Evolutionary conservation across 2,888 invertebrate species (phyloP).

Genomic region (Drosophila neutralis): DNA sequence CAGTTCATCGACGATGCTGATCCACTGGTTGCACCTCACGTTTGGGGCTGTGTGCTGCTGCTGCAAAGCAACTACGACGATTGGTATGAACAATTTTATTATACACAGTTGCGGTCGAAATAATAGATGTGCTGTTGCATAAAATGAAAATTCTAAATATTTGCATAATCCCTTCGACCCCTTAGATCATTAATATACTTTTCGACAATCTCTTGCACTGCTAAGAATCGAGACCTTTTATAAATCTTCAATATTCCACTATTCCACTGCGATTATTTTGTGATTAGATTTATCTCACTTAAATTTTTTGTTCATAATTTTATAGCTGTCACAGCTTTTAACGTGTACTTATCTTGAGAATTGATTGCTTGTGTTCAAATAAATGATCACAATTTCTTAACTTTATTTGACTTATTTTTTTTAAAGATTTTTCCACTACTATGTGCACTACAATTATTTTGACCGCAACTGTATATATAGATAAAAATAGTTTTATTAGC

Average conservation of each 20-base stretch:
- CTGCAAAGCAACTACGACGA: conserved; percentile 86
- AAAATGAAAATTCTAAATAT: background rate
- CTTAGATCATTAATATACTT: background rate
- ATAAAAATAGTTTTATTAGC: background rate
- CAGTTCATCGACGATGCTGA: conserved; percentile 89
- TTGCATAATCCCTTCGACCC: background rate
- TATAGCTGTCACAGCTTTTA: no score
- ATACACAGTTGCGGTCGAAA: background rate
- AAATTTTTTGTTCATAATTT: no score
- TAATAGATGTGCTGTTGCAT: background rate
- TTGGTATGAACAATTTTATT: conserved; percentile 73
- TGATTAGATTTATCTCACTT: no score
- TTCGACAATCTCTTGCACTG: background rate
- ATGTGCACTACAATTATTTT: background rate
- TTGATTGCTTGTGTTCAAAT: no score
- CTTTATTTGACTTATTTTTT: no score
- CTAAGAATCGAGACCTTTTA: no score
- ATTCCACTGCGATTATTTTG: no score
- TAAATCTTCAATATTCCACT: no score
- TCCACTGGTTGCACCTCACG: conserved; percentile 87
- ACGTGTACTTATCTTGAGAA: no score
- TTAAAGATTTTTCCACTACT: no score
- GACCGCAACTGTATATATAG: background rate
- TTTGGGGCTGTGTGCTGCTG: conserved; percentile 91
- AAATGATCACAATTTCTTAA: no score